Base-by-base conservation (phyloP, 2,888 invertebrate genomes). In the Apodemia mormo region DNA sequence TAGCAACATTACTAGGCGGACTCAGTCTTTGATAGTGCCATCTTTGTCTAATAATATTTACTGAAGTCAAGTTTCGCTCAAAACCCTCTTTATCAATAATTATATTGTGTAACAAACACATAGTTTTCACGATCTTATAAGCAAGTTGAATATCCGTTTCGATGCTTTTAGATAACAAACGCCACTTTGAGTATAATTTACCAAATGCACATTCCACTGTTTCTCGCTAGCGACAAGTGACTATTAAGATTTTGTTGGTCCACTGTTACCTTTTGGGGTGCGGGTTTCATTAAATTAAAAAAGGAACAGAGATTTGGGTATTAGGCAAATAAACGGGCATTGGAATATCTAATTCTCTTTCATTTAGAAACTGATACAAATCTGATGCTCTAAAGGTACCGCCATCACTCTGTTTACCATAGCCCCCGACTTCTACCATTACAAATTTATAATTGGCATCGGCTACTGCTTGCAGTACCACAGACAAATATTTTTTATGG, bases 401-500 rank as follows among this genome's bases (percentile, higher is more conserved):
- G 14, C 49, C 49, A 49, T 49, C 14, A 14, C 14, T 49, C 49
- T 49, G 45, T 45, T 45, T 45, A 12, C 45, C 45, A 45, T 45
- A 45, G 45, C 45, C 45, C 12, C 45, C 45, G 45, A 45, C 45
- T 45, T 45, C 45, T 45, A 14, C 49, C 5, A 49, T 49, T 14
- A 14, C 4, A 69, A 69, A 69, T 12, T 56, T 65, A 68, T 74
- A 77, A 69, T 76, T 72, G 29, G 76, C 75, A 70, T 77, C 76
- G 9, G 71, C 71, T 71, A 72, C 73, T 30, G 78, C 76, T 73
- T 76, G 71, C 29, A 78, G 72, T 64, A 76, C 73, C 29, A 65
- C 66, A n/a, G 76, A 76, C 64, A 71, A 71, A 49, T 64, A 77
- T 71, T 79, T 77, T 74, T 80, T 80, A 69, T 80, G 80, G 71